These are phyloP conservation scores for Dendrocincla tyrannina DNA, from an alignment of 2,797 vertebrate species.

Conservation along the genomic window DNA sequence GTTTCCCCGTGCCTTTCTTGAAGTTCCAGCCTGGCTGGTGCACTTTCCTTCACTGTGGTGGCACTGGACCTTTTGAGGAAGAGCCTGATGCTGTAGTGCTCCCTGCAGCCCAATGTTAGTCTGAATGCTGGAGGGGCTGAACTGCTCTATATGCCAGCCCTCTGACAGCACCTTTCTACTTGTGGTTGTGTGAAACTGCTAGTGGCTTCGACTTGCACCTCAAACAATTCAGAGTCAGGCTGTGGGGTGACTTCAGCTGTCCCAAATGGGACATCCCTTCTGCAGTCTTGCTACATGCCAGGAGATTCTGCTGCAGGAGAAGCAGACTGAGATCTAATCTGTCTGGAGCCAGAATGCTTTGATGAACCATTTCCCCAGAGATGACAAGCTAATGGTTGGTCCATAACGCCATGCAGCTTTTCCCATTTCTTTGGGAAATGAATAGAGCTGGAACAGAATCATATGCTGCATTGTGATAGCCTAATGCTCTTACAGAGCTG, in stretches of 20 bases:
- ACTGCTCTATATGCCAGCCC: rapidly evolving
- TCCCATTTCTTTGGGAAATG: constrained; percentile 33
- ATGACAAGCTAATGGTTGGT: constrained; percentile 17
- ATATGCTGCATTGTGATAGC: constrained; percentile 54
- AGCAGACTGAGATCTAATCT: constrained; percentile 14
- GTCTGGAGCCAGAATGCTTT: constrained; percentile 1
- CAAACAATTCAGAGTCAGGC: rapidly evolving
- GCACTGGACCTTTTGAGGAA: neutral
- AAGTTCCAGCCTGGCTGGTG: neutral
- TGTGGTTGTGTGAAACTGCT: neutral
- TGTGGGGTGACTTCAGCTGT: neutral
- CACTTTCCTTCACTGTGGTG: neutral
- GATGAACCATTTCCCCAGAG: constrained; percentile 13
- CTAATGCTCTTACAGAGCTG: constrained; percentile 71
- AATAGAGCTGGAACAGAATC: constrained; percentile 36
- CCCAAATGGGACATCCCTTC: neutral
- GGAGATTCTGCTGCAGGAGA: neutral
- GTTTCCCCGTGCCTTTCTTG: rapidly evolving
- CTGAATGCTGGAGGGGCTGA: rapidly evolving
- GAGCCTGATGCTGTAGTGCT: neutral
- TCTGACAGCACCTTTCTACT: neutral
- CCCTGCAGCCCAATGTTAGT: neutral
- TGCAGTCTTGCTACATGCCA: neutral
- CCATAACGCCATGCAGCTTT: constrained; percentile 19
- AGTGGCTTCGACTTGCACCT: neutral